These are phyloP conservation scores for Condylostylus longicornis DNA, from an alignment of 1,140 invertebrate genomes.

Conservation along the genomic window DNA sequence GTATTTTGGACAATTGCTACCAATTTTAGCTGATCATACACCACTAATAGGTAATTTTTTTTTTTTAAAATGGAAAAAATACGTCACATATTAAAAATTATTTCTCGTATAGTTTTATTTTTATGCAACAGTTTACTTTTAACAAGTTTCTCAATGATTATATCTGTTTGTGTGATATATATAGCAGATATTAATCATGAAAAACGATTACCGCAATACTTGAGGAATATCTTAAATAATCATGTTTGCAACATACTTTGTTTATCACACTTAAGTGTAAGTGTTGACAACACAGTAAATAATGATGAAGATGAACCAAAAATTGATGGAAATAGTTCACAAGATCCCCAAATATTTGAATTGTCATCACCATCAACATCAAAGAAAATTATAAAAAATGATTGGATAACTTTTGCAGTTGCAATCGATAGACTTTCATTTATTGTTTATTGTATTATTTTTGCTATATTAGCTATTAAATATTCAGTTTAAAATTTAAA, in stretches of 20 bases:
- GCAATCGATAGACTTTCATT: slow-evolving; percentile 45
- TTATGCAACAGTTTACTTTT: slow-evolving; percentile 44
- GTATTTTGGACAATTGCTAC: slow-evolving; percentile 46
- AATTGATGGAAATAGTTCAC: slow-evolving; percentile 26
- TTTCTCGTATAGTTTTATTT: slow-evolving; percentile 32
- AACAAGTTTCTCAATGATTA: slow-evolving; percentile 42
- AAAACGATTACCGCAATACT: slow-evolving; percentile 37
- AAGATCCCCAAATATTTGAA: slow-evolving; percentile 29
- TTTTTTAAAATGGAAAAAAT: not conserved
- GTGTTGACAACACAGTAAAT: slow-evolving; percentile 9
- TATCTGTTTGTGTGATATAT: slow-evolving; percentile 46
- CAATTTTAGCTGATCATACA: slow-evolving; percentile 41
- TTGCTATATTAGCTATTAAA: slow-evolving; percentile 34
- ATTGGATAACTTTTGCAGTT: slow-evolving; percentile 45
- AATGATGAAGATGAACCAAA: slow-evolving; percentile 12
- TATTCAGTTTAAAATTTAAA: slow-evolving; percentile 32
- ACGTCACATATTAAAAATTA: slow-evolving; percentile 13
- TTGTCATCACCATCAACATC: slow-evolving; percentile 27
- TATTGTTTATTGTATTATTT: slow-evolving; percentile 36
- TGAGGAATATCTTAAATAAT: slow-evolving; percentile 39
- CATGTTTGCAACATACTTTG: slow-evolving; percentile 37
- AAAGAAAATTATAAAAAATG: slow-evolving; percentile 34
- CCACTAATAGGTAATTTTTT: slow-evolving; percentile 43
- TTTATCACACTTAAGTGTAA: slow-evolving; percentile 24
- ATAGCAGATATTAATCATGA: slow-evolving; percentile 35